Evolutionary conservation across 2,888 invertebrate genomes (phyloP), one percentile per base, ranked within the genome.

Genomic region (Microplitis deprimator): DNA sequence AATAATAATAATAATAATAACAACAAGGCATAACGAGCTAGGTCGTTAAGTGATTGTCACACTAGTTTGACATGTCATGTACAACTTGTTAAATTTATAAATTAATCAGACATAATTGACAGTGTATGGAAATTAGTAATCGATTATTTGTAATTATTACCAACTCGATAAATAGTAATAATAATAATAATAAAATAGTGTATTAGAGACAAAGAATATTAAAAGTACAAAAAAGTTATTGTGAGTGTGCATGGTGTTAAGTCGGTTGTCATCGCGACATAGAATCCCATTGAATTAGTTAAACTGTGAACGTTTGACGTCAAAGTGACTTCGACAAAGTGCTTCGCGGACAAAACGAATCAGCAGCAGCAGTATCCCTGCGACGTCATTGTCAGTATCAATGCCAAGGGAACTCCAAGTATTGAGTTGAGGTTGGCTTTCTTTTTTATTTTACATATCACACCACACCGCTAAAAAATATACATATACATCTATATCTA

Each of bases 321-420:
- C 87, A 87, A 87, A 87, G 87, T 87, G 87, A 87, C 85, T 86
- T 85, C 86, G 83, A 62, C 83, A 81, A 85, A 86, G 87, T 86
- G 85, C 82, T 82, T 78, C 84, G 78, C 81, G 79, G 84, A 85
- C 82, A 85, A 83, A 83, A 84, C 83, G 82, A 85, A 83, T 82
- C 83, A 85, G 81, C 77, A 79, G 73, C 80, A 81, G 74, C 81
- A 80, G 74, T 79, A 79, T 80, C 85, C 84, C 61, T 84, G 86
- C 77, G 86, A 87, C 84, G 83, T 87, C 80, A 86, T 87, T 78
- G 86, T 87, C 82, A 86, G 86, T 81, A 86, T 87, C 81, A 85
- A 86, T 86, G 87, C 87, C 75, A 84, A 83, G 79, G 83, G 86
- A 67, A 85, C 79, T 39, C 85, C 82, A 76, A 80, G 82, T 80